Base-by-base conservation (phyloP, 2,888 invertebrate species). In the Caenorhabditis sp. region DNA sequence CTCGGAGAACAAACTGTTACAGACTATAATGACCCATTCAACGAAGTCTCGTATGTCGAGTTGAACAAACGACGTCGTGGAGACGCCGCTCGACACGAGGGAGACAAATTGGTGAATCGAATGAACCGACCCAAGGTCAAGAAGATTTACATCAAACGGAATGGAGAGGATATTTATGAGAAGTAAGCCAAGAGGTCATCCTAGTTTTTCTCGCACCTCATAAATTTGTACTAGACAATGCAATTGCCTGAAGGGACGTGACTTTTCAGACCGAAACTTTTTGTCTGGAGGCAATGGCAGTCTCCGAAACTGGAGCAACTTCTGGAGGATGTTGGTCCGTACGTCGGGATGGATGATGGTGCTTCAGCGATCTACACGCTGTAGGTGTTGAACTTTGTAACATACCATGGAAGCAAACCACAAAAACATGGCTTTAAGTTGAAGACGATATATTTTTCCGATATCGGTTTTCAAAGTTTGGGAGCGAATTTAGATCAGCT, bases 231-330 rank as follows among this genome's bases (percentile, higher is more conserved):
- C 38, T 38, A 12, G 12, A 38, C 38, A 10, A n/a, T 24, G 22
- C n/a, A 26, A 24, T 12, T 14, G 14, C 26, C 26, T 10, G 4
- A 2, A 24, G 26, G 8, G 35, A 38, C 2, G 12, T 6, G 12
- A 19, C 8, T 16, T 26, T 41, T 63, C 54, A 88, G 89, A 49
- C 86, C 88, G 8, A 89, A 89, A 76, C 73, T 86, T 56, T 90
- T 84, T 54, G 85, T 89, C 0, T 90, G 90, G 90, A 66, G 88
- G 47, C 81, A 87, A 66, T 86, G 88, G 86, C 85, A 87, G 68
- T 82, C 85, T 0, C 88, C 89, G 10, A 84, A 79, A 19, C 51
- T 90, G 10, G 74, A 84, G 12, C 82, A 87, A 44, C 69, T 90
- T 0, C 68, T 89, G 14, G 87, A 88, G 58, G 89, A 88, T 58